Evolutionary conservation across 2,888 invertebrate genomes (phyloP).

Genomic region (Margaritifera margaritifera): DNA sequence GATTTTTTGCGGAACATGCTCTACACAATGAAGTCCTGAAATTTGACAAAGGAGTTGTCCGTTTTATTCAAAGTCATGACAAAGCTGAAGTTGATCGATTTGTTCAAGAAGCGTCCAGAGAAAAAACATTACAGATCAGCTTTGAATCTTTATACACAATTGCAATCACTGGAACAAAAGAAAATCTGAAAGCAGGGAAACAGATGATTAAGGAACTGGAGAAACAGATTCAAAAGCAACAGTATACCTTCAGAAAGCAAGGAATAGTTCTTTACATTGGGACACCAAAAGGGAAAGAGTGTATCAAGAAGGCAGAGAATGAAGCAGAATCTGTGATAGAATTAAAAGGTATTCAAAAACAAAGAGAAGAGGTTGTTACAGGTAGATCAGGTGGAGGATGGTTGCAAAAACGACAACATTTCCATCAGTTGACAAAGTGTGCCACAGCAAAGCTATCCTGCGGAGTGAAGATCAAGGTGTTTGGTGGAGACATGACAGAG

Average conservation of each 20-base stretch:
- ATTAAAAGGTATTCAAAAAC: slow-evolving; percentile 15
- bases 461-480: slow-evolving; percentile 23
- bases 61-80: slow-evolving; percentile 11
- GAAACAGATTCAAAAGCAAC: slow-evolving; percentile 15
- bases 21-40: slow-evolving; percentile 18
- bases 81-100: slow-evolving; percentile 9
- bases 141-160: slow-evolving; percentile 6
- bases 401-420: slow-evolving; percentile 4
- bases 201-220: slow-evolving; percentile 15
- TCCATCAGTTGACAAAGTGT: slow-evolving; percentile 15
- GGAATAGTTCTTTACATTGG: slow-evolving; percentile 26
- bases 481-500: slow-evolving; percentile 34
- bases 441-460: slow-evolving; percentile 12
- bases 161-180: slow-evolving; percentile 27
- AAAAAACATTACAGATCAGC: slow-evolving; percentile 3
- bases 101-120: slow-evolving; percentile 3
- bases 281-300: slow-evolving; percentile 24
- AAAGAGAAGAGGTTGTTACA: slow-evolving; percentile 5
- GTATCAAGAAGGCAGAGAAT: slow-evolving; percentile 27
- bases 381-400: slow-evolving; percentile 13
- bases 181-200: slow-evolving; percentile 29
- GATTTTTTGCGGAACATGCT: slow-evolving; percentile 20
- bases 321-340: slow-evolving; percentile 31
- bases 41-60: slow-evolving; percentile 9
- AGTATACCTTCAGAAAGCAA: slow-evolving; percentile 23